Evolutionary conservation across 2,113 vertebrate species (phyloP).

Genomic region (Penelope pileata): DNA sequence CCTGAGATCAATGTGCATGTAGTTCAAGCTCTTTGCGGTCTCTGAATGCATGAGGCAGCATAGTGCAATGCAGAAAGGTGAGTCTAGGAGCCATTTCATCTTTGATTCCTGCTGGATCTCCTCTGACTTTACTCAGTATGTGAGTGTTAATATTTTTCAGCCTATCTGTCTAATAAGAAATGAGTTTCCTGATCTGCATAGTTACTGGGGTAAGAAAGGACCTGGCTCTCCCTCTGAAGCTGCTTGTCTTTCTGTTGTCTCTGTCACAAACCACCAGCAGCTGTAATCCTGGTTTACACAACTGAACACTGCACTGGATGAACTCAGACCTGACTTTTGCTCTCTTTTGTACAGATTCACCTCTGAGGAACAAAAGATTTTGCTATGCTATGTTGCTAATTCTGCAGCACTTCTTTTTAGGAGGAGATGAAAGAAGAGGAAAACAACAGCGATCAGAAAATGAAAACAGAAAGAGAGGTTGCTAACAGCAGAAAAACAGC

Average conservation of each 20-base stretch:
- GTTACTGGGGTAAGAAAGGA: neutral
- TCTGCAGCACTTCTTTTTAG: neutral
- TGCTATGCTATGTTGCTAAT: neutral
- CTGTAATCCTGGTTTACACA: neutral
- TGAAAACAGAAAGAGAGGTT: neutral
- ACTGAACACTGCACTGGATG: neutral
- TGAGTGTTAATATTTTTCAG: neutral
- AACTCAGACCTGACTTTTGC: neutral
- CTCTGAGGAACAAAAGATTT: neutral
- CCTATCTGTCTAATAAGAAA: neutral
- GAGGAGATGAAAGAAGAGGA: neutral
- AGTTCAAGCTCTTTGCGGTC: neutral
- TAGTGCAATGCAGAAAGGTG: neutral
- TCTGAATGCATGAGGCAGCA: neutral
- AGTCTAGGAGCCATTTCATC: neutral
- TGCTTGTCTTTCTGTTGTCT: neutral
- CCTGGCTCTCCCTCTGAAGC: neutral
- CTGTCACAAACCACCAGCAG: neutral
- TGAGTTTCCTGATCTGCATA: neutral
- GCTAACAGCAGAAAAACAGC: neutral
- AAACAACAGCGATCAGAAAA: neutral
- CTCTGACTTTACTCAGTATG: neutral
- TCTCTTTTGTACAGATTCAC: neutral
- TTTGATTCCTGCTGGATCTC: neutral
- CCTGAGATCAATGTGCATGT: neutral